Base-by-base conservation (phyloP, 2,888 invertebrate species). In the Spodoptera littoralis region DNA sequence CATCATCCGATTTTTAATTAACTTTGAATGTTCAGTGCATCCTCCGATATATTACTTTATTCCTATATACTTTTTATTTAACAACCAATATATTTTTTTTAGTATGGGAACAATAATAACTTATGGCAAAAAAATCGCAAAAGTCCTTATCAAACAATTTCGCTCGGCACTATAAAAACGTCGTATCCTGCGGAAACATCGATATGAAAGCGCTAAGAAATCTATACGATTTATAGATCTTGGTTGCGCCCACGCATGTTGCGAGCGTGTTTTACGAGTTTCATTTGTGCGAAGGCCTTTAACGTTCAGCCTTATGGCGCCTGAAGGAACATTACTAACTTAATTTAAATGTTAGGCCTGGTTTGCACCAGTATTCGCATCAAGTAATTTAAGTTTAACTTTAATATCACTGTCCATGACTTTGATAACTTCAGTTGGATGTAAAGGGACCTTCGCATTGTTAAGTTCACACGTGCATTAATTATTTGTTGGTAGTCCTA, bases 101-200 rank as follows among this genome's bases (percentile, higher is more conserved):
- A 54, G 27, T 56, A 60, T 42, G 2, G 45, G 27, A 27, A 27
- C 27, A 60, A 56, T 41, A 18, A 22, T 64, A 54, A 59, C 52
- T 60, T 9, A 62, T 60, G 62, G 58, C 6, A 36, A 67, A 77
- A 77, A 69, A 73, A 66, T 61, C 60, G 60, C 73, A 65, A 70
- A 65, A 61, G 43, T 62, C 64, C 78, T 83, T 84, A 84, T 83
- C 83, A 70, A 68, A 68, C 61, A 70, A 74, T 74, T 76, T 83
- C 70, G 70, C 71, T 74, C 45, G 51, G 59, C 59, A 67, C 73
- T 73, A 78, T 86, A 83, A 86, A 86, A 87, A 80, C 70, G 80
- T 77, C 80, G 74, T 87, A 83, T 85, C 85, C 86, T 84, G 83
- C 83, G 88, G 87, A 88, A 85, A 84, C 76, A 69, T 57, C 60